These are phyloP conservation scores for Orchesellides sinensis DNA, from an alignment of 2,888 invertebrate species.

Conservation along the genomic window DNA sequence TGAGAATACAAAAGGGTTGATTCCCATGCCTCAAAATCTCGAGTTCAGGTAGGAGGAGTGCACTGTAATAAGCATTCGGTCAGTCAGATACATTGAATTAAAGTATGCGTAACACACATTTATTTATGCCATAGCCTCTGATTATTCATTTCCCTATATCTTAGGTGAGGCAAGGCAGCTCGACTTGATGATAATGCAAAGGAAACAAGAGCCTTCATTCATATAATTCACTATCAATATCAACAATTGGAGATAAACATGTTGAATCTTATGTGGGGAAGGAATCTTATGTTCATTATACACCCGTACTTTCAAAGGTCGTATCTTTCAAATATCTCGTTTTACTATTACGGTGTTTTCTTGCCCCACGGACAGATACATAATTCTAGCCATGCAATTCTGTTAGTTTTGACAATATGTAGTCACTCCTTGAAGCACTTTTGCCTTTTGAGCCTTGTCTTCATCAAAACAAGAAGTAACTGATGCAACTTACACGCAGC, in stretches of 20 bases:
- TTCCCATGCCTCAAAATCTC: slow-evolving; percentile 32
- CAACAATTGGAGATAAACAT: not conserved
- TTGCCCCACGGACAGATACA: slow-evolving; percentile 22
- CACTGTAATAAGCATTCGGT: slow-evolving; percentile 20
- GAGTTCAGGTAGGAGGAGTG: slow-evolving; percentile 46
- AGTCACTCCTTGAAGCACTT: no score
- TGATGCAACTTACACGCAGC: no score
- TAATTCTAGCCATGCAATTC: no score
- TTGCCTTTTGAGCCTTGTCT: no score
- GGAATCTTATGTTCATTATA: not conserved
- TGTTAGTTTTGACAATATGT: no score
- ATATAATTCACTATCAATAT: not conserved
- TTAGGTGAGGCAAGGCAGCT: not conserved
- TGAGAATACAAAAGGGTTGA: slow-evolving; percentile 33
- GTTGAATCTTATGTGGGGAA: no score
- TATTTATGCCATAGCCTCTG: slow-evolving; percentile 9
- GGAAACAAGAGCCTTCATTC: slow-evolving; percentile 11
- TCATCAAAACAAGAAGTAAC: no score
- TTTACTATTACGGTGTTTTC: slow-evolving; percentile 27
- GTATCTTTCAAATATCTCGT: not conserved
- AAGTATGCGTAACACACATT: slow-evolving; percentile 31
- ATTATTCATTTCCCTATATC: slow-evolving; percentile 14
- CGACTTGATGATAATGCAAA: not conserved
- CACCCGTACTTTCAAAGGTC: slow-evolving; percentile 15
- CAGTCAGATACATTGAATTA: slow-evolving; percentile 14